A percentile compares a stretch with the other conserved stretches of the same genome.
phyloP scores from a whole-genome alignment of 2,797 vertebrate genomes.

The Otolemur crassicaudatus region DNA sequence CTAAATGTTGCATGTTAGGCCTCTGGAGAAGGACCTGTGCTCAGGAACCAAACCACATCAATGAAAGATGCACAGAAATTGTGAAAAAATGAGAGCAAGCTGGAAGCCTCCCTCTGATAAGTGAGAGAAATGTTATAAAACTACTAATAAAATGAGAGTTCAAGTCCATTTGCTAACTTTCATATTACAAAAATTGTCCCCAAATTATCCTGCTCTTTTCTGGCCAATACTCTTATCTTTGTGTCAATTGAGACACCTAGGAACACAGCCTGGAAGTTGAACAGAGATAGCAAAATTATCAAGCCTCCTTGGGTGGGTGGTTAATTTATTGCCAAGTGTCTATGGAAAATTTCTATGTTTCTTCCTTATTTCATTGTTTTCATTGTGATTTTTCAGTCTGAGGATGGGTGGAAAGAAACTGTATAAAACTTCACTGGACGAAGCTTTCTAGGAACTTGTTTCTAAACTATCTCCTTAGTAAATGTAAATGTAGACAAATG shows the following conservation, averaged over 20 bases:
- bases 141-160: neutral
- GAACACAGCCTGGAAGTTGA: neutral
- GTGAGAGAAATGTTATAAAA: neutral
- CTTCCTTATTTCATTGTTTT: neutral
- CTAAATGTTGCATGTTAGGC: slow-evolving; percentile 62
- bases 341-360: neutral
- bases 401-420: neutral
- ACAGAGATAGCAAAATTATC: neutral
- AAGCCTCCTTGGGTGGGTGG: neutral
- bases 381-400: neutral
- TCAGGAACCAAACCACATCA: neutral
- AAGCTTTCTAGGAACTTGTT: slow-evolving; percentile 26
- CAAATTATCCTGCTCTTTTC: neutral
- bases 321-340: neutral
- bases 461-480: neutral
- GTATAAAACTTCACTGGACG: neutral
- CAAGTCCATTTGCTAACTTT: neutral
- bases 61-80: neutral
- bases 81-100: neutral
- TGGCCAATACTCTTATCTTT: neutral
- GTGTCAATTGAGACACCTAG: neutral
- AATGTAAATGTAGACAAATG: neutral
- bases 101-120: slow-evolving; percentile 31
- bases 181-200: neutral
- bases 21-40: neutral